Evolutionary conservation across 2,113 vertebrate genomes (phyloP), one percentile per base, ranked within the genome.

Genomic region (Xyrauchen texanus): DNA sequence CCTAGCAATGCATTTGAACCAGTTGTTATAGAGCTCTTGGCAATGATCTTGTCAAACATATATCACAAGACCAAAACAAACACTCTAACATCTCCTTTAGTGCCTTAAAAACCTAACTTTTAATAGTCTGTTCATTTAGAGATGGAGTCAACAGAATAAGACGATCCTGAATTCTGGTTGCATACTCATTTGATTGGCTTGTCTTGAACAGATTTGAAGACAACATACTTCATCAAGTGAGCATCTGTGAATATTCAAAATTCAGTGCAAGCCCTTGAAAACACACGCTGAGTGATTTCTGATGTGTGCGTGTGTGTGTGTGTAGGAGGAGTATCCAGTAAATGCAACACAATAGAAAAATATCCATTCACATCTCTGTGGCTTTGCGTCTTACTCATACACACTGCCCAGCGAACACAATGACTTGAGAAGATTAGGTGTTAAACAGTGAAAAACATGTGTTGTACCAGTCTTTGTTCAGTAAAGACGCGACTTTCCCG

Each of bases 261-360:
- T 74, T 62, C 45, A 74, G 57, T 13, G 45, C 71, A 62, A 62
- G 53, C 42, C 42, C 42, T 9, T 9, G 53, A 60, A 55, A 45
- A 60, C 42, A 72, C n/a, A 13, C 53, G 44, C 53, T 72, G 42
- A 72, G 12, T 72, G 69, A 72, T 60, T 8, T n/a, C 51, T 21
- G 21, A 65, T 53, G 46, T 68, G 45, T 53, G 21, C 3, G 21
- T 34, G 21, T 34, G 21, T 34, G 21, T 34, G 51, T 65, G 65
- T 70, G 16, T 58, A 55, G 78, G 82, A 15, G 67, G 67, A 55
- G 46, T 34, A 76, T 83, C 82, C 82, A 83, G 82, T 76, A 83
- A 80, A 46, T 15, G 21, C 64, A 83, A 52, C 66, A 77, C 82
- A 77, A 10, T n/a, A 80, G 67, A 46, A 73, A 77, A 83, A 1